Percentiles rank a stretch among this genome's conserved stretches.
phyloP scores from a whole-genome alignment of 2,888 invertebrate genomes.

The Portevinia maculata region DNA sequence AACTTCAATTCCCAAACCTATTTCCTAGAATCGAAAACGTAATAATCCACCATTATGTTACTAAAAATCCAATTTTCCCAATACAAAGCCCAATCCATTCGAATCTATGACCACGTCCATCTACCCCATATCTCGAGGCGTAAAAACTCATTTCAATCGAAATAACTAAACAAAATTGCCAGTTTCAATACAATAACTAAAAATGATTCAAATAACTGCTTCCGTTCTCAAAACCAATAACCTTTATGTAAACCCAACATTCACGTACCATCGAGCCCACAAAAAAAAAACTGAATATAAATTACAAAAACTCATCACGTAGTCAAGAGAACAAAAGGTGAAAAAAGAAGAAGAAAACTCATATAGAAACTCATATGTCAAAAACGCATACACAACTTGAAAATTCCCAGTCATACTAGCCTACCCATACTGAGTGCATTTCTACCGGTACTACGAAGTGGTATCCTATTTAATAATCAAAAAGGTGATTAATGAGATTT shows the following conservation, averaged over 20 bases:
- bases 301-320: conserved; percentile 64
- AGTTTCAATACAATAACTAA: conserved; percentile 9
- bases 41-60: too few relatives aligned
- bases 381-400: conserved; percentile 45
- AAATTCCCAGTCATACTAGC: conserved; percentile 30
- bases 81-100: not conserved
- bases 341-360: conserved; percentile 33
- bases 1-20: too few relatives aligned
- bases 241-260: conserved; percentile 35
- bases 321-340: conserved; percentile 7
- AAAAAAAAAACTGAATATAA: conserved; percentile 28
- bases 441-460: conserved; percentile 4
- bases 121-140: not conserved
- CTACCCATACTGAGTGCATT: conserved; percentile 25
- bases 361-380: conserved; percentile 63
- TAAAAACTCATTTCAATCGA: conserved; percentile 16
- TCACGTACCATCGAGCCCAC: conserved; percentile 27
- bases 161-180: conserved; percentile 6
- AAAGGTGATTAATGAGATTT: conserved; percentile 68
- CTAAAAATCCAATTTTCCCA: too few relatives aligned
- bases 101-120: not conserved
- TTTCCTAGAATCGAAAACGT: too few relatives aligned
- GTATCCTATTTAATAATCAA: conserved; percentile 64
- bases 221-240: conserved; percentile 53
- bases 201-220: conserved; percentile 32